Percentiles rank a stretch among this genome's conserved stretches.
phyloP scores from a whole-genome alignment of 2,888 invertebrate genomes.

The Baccha elongata region DNA sequence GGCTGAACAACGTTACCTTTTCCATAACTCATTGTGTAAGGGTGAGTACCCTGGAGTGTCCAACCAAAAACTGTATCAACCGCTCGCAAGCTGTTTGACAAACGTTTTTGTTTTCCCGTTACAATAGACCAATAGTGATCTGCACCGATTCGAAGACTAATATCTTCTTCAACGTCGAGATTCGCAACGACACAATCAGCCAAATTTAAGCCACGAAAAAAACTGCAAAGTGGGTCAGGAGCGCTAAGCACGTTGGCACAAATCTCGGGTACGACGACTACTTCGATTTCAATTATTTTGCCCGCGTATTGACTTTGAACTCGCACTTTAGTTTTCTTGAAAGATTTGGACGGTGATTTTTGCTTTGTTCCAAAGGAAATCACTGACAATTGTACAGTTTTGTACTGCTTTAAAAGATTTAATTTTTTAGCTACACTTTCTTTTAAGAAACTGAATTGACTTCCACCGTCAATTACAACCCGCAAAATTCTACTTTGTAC shows the following conservation, averaged over 20 bases:
- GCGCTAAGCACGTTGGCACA: constrained; percentile 25
- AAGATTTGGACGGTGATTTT: not conserved
- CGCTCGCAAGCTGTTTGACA: not conserved
- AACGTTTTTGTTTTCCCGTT: not conserved
- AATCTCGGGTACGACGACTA: constrained; percentile 25
- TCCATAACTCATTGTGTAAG: not conserved
- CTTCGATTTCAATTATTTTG: not conserved
- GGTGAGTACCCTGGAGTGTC: constrained; percentile 30
- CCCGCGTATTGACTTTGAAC: constrained; percentile 9
- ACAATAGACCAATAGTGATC: no score
- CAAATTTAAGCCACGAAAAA: constrained; percentile 15
- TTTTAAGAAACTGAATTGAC: constrained; percentile 27
- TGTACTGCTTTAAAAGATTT: not conserved
- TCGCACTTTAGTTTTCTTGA: constrained; percentile 21
- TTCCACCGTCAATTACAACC: constrained; percentile 31
- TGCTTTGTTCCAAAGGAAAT: constrained; percentile 6
- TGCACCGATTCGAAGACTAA: constrained; percentile 7
- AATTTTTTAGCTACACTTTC: constrained; percentile 10
- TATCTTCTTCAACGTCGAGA: constrained; percentile 5
- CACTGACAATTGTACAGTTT: constrained; percentile 8
- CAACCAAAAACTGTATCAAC: no score
- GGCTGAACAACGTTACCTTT: not conserved
- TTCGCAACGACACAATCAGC: constrained; percentile 25
- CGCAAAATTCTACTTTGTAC: constrained; percentile 12
- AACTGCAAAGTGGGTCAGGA: not conserved